Base-by-base conservation (phyloP, 2,113 vertebrate species). In the Meleagris gallopavo region DNA sequence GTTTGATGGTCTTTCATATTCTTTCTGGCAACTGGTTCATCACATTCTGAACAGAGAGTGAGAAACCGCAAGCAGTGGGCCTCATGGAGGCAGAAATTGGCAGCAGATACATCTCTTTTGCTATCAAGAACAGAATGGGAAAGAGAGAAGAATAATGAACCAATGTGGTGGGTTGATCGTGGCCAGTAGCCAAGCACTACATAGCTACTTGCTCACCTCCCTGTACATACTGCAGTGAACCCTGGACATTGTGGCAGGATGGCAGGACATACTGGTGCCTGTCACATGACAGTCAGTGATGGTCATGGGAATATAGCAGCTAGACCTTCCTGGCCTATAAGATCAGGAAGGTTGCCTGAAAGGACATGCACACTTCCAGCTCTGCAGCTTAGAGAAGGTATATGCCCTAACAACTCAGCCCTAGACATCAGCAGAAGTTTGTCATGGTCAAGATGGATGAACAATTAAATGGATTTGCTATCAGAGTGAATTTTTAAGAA, bases 11-110 rank as follows among this genome's bases (percentile, higher is more conserved):
- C 87, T 10, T 96, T 29, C 88, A 98, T 93, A 25, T 97, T 92
- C 3, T 93, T 94, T 69, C 22, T 79, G 8, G 90, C 97, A 41
- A 99, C 80, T 0, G 94, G 45, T 58, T 98, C 97, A 15, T 97
- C 36, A 67, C 98, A 98, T 85, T 97, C 94, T 0, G 97, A 97
- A 65, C 99, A 98, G 61, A 97, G 5, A 60, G 91, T 91, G 7
- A 98, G 92, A 90, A 98, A 98, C 12, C 97, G 95, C n/a, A 90
- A 54, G 90, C 98, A 99, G 95, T 98, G 97, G 4, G 70, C 95
- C 83, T 98, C 98, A 0, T 99, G 99, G 71, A 98, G 95, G 38
- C 86, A 52, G 43, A 98, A 97, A 84, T 98, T 98, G 55, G 50
- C 71, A 82, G 97, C 97, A 19, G 97, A 89, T 25, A 99, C 97